Evolutionary conservation across 2,888 invertebrate species (phyloP).

Genomic region (Philereme vetulata): DNA sequence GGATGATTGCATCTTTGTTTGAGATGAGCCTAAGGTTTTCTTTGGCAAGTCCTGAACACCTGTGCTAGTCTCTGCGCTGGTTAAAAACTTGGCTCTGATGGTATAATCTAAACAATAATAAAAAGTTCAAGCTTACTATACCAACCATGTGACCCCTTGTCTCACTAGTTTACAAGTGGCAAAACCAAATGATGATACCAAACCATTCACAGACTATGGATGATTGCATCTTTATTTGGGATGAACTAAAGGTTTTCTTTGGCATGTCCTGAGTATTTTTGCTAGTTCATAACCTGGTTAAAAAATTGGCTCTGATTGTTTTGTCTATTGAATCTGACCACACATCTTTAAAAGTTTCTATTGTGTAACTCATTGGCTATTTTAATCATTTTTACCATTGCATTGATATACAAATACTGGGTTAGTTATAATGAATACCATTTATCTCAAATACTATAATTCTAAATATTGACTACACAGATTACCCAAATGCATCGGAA

Average conservation of each 20-base stretch:
- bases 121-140: not conserved
- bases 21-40: conserved; percentile 74
- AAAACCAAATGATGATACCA: conserved; percentile 74
- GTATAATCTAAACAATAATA: conserved; percentile 39
- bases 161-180: conserved; percentile 4
- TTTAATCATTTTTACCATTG: not conserved
- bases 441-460: no score
- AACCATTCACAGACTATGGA: conserved; percentile 84
- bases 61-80: conserved; percentile 73
- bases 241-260: conserved; percentile 75
- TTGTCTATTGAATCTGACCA: conserved; percentile 40
- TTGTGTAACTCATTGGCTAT: not conserved
- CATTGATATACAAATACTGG: no score
- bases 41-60: conserved; percentile 53
- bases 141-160: no score
- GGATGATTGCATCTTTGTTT: conserved; percentile 58
- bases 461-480: no score
- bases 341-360: no score
- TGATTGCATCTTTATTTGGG: conserved; percentile 54
- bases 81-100: conserved; percentile 81
- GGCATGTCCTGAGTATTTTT: conserved; percentile 46
- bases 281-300: conserved; percentile 76
- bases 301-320: conserved; percentile 79
- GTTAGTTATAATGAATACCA: no score
- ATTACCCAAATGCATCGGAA: no score